Evolutionary conservation across 2,888 invertebrate species (phyloP), one percentile per base, ranked within the genome.

Genomic region (Quadroppia sp.): DNA sequence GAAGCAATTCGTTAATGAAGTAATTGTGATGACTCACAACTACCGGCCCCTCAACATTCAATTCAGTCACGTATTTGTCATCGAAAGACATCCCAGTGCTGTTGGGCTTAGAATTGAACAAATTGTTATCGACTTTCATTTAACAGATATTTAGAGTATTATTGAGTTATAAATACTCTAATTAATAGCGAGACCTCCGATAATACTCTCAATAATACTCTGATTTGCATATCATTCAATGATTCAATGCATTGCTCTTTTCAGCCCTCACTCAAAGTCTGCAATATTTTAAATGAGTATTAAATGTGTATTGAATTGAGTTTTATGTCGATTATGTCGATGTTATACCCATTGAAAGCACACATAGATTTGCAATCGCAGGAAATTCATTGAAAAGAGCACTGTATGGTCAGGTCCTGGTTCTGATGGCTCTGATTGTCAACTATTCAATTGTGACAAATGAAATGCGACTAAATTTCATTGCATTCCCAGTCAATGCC

Each of bases 181-280:
- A 64, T 64, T 64, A 64, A 64, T 64, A 64, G 36, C 15, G 25
- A 25, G 11, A 6, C 9, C 2, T 56, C 9, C 20, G 56, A n/a
- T n/a, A n/a, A n/a, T n/a, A n/a, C n/a, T 64, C 36, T 64, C 32
- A 64, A 64, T 17, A 64, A 64, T 64, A 64, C 64, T 36, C 36
- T 32, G 20, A 64, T 64, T 64, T 64, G 36, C 64, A 64, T 64
- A 36, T 11, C 3, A 56, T 56, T 56, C 23, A 23, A 56, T 56
- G n/a, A 48, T 56, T 15, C 4, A 36, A 36, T 64, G 32, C 36
- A 36, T 36, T 64, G 64, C 64, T 64, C 64, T 64, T 64, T 64
- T 64, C 20, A 32, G n/a, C 7, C 9, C 17, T 2, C 13, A 17
- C 32, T 15, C 30, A 25, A 36, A 20, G 64, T 11, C 36, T 11